Base-by-base conservation (phyloP, 2,113 vertebrate species). In the Grammomys surdaster region DNA sequence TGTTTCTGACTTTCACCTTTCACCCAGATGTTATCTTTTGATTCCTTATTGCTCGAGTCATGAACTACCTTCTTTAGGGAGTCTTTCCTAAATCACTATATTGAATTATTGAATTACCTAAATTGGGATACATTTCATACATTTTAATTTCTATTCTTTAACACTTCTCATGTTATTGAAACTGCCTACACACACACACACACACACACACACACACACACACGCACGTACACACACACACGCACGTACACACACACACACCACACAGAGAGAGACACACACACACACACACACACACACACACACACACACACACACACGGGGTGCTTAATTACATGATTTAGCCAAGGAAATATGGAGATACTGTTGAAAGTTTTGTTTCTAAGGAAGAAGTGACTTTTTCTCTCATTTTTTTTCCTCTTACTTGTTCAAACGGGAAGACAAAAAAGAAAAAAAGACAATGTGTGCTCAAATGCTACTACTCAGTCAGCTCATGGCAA, bases 381-480 rank as follows among this genome's bases (percentile, higher is more conserved):
- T 24, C 69, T 31, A 43, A 72, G 24, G 7, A 88, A 89, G 16
- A 69, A 36, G 4, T 78, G 63, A 36, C 60, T 86, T 85, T 14
- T 20, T 91, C 19, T 72, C 63, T 67, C 46, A 5, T 26, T 33
- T 69, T 1, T 89, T 14, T 90, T 87, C 51, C 85, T n/a, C 75
- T 40, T 17, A n/a, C 40, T 88, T 72, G n/a, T 11, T 8, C 60
- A 72, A 26, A 16, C 33, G 33, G 20, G 60, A 95, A 90, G 17
- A 33, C 20, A 40, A 33, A 36, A 22, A 54, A 65, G 17, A 20
- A 33, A 70, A 16, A 20, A 67, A 12, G 24, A 7, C 84, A 87
- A 88, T 69, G 56, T 95, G 88, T 54, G 31, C 75, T 96, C 95
- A 92, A 96, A 90, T 90, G 84, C 67, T 95, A 33, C 31, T 92